These are phyloP conservation scores for Chamaetylas fuelleborni DNA, from an alignment of 2,113 vertebrate genomes.

Conservation along the genomic window DNA sequence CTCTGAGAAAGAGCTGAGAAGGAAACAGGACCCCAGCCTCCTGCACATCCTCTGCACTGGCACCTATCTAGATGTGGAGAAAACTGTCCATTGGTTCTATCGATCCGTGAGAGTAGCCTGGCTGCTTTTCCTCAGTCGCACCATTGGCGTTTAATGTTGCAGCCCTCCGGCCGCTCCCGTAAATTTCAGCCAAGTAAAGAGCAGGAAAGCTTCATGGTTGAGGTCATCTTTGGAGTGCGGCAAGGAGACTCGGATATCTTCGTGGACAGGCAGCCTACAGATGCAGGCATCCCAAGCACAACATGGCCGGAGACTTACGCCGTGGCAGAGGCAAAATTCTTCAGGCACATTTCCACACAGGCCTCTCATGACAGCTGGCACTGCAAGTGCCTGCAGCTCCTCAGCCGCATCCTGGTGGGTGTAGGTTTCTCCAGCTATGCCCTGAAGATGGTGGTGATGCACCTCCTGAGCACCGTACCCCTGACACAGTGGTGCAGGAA, in stretches of 20 bases:
- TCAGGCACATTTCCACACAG: background rate
- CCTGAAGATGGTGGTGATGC: background rate
- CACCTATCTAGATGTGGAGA: background rate
- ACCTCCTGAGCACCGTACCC: background rate
- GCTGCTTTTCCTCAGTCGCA: background rate
- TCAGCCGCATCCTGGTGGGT: background rate
- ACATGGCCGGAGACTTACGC: background rate
- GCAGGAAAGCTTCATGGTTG: background rate
- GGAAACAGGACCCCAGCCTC: no score
- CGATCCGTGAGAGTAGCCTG: accelerated
- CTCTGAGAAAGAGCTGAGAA: no score
- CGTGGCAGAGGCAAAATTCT: background rate
- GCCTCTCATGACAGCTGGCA: background rate
- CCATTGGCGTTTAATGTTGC: background rate
- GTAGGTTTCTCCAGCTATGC: background rate
- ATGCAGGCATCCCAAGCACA: background rate
- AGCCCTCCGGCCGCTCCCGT: background rate
- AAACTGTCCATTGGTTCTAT: background rate
- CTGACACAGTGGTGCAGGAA: accelerated
- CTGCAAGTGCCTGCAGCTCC: background rate
- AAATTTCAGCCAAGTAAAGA: background rate
- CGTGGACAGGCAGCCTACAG: background rate
- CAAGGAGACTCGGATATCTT: background rate
- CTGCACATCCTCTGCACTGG: no score
- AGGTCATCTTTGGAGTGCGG: background rate